phyloP scores from a whole-genome alignment of 2,797 vertebrate genomes.

The Erethizon dorsatum region DNA sequence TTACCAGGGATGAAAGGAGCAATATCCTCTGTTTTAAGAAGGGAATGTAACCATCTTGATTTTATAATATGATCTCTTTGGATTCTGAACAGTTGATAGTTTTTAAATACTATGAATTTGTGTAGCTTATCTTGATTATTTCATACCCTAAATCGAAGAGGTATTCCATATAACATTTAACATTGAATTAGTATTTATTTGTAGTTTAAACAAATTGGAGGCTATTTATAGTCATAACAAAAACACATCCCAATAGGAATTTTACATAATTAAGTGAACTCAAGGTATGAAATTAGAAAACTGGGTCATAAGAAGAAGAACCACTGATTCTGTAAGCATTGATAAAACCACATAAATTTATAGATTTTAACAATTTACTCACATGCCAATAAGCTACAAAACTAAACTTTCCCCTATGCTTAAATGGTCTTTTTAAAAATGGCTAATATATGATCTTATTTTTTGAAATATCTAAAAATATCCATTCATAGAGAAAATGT shows the following conservation, averaged over 20 bases:
- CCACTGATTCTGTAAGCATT: background rate
- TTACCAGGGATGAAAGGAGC: background rate
- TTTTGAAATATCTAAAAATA: constrained; percentile 10
- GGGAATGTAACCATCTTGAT: background rate
- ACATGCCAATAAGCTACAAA: background rate
- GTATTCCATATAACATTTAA: background rate
- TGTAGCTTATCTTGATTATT: background rate
- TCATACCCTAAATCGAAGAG: background rate
- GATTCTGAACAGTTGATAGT: background rate
- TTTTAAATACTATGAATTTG: background rate
- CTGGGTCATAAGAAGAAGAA: background rate
- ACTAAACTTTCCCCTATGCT: background rate
- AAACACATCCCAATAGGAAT: background rate
- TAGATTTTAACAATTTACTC: background rate
- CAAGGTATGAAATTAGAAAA: background rate
- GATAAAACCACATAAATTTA: background rate
- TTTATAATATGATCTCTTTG: background rate
- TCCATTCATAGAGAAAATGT: background rate
- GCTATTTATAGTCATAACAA: background rate
- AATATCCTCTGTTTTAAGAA: background rate
- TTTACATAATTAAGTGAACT: background rate
- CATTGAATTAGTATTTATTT: background rate
- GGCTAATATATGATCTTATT: background rate
- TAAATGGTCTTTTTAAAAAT: background rate
- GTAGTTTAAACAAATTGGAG: background rate